Evolutionary conservation across 2,113 vertebrate species (phyloP).

Genomic region (Piaya cayana): DNA sequence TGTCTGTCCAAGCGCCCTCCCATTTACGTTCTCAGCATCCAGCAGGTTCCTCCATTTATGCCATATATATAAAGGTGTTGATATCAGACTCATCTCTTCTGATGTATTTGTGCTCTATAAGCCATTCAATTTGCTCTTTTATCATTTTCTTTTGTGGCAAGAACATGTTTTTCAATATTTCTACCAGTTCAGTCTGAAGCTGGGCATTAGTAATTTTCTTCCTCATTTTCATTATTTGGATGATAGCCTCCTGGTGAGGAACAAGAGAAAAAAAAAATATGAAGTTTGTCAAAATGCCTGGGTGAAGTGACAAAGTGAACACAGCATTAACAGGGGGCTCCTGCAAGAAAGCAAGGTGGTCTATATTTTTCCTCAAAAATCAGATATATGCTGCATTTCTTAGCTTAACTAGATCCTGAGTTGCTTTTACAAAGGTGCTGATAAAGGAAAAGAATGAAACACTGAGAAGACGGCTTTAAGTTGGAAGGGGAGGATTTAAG

Average conservation of each 20-base stretch:
- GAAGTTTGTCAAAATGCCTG: neutral
- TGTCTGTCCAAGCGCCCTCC: constrained; percentile 73
- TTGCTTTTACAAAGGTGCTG: neutral
- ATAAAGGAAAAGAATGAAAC: neutral
- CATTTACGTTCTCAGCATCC: constrained; percentile 23
- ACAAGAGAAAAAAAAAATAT: neutral
- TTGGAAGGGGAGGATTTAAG: too few relatives aligned
- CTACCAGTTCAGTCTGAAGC: constrained; percentile 99
- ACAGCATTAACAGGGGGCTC: neutral
- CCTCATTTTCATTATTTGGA: constrained; percentile 99
- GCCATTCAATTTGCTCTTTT: constrained; percentile 99
- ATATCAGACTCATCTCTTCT: constrained; percentile 96
- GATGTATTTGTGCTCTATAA: constrained; percentile 99
- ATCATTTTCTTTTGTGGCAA: constrained; percentile 99
- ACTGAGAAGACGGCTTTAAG: neutral
- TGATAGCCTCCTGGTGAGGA: constrained; percentile 92
- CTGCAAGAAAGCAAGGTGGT: neutral
- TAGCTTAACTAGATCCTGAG: neutral
- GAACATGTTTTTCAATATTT: constrained; percentile 99
- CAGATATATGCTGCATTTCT: neutral
- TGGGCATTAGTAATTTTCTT: constrained; percentile 99
- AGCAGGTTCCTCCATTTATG: constrained; percentile 71
- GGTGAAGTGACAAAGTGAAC: neutral
- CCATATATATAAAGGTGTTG: constrained; percentile 99
- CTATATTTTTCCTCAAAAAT: neutral